These are phyloP conservation scores for Folsomia manolachei DNA, from an alignment of 2,888 invertebrate species.

Conservation along the genomic window DNA sequence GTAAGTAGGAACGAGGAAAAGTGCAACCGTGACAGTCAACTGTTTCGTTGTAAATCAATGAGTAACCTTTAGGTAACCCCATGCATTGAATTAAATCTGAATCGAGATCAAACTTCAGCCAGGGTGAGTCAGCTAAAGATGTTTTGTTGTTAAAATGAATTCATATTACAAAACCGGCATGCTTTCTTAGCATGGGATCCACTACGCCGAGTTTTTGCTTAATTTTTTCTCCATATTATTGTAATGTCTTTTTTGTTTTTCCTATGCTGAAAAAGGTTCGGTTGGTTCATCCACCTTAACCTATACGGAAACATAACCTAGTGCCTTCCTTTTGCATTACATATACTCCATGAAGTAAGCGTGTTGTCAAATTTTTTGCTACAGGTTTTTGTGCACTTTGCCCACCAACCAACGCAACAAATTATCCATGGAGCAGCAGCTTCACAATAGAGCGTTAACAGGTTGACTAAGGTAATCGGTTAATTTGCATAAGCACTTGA, in stretches of 20 bases:
- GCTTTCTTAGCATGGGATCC: too few species aligned
- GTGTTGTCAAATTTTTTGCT: not conserved
- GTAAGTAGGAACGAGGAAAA: too few species aligned
- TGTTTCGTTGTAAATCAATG: too few species aligned
- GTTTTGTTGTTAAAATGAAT: too few species aligned
- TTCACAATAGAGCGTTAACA: slow-evolving; percentile 14
- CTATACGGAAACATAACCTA: slow-evolving; percentile 36
- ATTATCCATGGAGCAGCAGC: too few species aligned
- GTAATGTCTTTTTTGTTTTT: slow-evolving; percentile 35
- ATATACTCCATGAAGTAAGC: not conserved
- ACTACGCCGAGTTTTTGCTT: slow-evolving; percentile 30
- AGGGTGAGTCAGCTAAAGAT: too few species aligned
- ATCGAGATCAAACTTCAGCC: too few species aligned
- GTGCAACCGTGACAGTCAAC: too few species aligned
- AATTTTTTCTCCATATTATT: slow-evolving; percentile 33
- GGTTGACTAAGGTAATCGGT: slow-evolving; percentile 11
- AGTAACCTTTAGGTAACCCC: too few species aligned
- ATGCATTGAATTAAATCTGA: too few species aligned
- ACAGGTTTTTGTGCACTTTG: slow-evolving; percentile 14
- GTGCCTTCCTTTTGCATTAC: slow-evolving; percentile 32
- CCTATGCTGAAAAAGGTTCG: slow-evolving; percentile 33
- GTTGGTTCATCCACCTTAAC: slow-evolving; percentile 33
- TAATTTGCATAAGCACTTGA: slow-evolving; percentile 11
- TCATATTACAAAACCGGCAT: too few species aligned
- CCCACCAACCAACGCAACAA: slow-evolving; percentile 9